A percentile compares a stretch with the other conserved stretches of the same genome.
phyloP scores from a whole-genome alignment of 2,888 invertebrate genomes.

The Cerceris ruficornis region DNA sequence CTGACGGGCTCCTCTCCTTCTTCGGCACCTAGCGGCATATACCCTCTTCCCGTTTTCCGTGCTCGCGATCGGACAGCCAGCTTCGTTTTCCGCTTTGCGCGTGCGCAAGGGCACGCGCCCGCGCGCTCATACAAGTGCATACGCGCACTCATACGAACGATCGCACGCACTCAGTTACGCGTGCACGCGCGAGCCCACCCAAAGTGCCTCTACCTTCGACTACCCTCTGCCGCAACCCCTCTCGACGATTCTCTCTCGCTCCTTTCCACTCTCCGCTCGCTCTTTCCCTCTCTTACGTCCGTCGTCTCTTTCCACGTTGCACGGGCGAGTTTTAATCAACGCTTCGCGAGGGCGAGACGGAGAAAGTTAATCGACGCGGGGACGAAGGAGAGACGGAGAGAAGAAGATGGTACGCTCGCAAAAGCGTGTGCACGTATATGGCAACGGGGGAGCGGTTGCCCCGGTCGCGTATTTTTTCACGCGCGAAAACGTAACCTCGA shows the following conservation, averaged over 20 bases:
- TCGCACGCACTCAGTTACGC: conserved; percentile 45
- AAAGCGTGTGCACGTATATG: conserved; percentile 6
- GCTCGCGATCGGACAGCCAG: conserved; percentile 38
- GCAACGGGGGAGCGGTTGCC: conserved; percentile 27
- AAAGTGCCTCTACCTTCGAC: conserved; percentile 41
- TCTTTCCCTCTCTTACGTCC: conserved; percentile 36
- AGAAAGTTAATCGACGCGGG: conserved; percentile 48
- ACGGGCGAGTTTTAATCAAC: conserved; percentile 80
- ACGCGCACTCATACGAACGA: conserved; percentile 45
- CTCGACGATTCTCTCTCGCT: conserved; percentile 34
- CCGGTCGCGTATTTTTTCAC: conserved; percentile 75
- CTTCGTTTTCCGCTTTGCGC: conserved; percentile 50
- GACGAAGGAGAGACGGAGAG: conserved; percentile 32
- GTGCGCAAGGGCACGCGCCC: conserved; percentile 59
- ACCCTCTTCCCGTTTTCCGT: conserved; percentile 55
- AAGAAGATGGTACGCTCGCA: background rate
- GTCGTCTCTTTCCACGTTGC: conserved; percentile 56
- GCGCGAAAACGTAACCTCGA: conserved; percentile 76
- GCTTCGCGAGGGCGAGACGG: conserved; percentile 71
- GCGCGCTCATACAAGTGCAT: conserved; percentile 41
- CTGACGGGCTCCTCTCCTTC: conserved; percentile 35
- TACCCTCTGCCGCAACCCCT: conserved; percentile 9
- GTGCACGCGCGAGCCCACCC: conserved; percentile 41
- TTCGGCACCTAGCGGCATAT: conserved; percentile 42
- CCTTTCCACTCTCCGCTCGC: conserved; percentile 45